Evolutionary conservation across 2,113 vertebrate genomes (phyloP).

Genomic region (Megalops atlanticus): DNA sequence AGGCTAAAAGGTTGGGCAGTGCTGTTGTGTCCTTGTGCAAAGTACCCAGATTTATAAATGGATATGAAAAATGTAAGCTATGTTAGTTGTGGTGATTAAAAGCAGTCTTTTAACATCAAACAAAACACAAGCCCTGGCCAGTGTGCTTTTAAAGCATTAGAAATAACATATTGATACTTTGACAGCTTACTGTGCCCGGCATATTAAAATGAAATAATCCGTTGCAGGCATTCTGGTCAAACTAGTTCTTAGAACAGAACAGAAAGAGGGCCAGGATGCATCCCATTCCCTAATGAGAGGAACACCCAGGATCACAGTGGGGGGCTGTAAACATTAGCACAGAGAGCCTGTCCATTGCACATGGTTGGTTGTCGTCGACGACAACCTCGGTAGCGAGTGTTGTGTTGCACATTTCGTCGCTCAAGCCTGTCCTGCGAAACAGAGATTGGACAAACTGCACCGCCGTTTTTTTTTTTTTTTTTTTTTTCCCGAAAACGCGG

Average conservation of each 20-base stretch:
- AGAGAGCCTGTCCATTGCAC: slow-evolving; percentile 81
- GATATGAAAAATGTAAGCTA: too few species aligned
- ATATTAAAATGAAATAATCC: slow-evolving; percentile 26
- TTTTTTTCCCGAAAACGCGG: slow-evolving; percentile 71
- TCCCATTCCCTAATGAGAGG: slow-evolving; percentile 68
- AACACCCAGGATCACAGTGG: slow-evolving; percentile 76
- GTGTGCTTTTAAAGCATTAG: background rate
- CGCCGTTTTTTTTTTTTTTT: slow-evolving; percentile 78
- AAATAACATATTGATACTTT: slow-evolving; percentile 12
- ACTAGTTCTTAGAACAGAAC: slow-evolving; percentile 49
- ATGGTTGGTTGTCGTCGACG: slow-evolving; percentile 75
- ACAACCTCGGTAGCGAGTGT: slow-evolving; percentile 78
- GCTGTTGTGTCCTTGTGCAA: background rate
- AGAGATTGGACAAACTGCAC: slow-evolving; percentile 79
- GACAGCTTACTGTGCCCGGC: slow-evolving; percentile 13
- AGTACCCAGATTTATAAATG: background rate
- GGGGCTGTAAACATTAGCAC: slow-evolving; percentile 83
- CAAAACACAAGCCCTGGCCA: background rate
- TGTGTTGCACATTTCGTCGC: slow-evolving; percentile 79
- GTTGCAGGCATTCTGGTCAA: slow-evolving; percentile 31
- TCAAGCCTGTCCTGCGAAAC: slow-evolving; percentile 72
- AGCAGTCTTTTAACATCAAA: background rate
- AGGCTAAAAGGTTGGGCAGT: background rate
- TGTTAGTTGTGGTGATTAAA: background rate
- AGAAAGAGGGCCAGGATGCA: slow-evolving; percentile 64